Base-by-base conservation (phyloP, 2,113 vertebrate genomes). In the Zosterops pallidus region DNA sequence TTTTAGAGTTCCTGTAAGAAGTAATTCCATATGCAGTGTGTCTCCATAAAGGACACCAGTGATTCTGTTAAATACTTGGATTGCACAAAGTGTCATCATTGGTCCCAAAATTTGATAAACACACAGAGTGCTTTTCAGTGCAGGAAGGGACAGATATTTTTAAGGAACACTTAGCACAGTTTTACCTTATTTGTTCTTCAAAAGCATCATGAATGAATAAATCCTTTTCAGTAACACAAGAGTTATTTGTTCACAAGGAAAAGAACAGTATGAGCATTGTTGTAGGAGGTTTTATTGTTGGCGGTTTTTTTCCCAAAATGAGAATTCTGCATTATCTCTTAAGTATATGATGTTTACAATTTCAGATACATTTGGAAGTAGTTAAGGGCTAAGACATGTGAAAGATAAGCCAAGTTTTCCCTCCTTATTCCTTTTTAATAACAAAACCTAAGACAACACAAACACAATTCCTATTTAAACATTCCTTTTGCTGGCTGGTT, bases 301-400 rank as follows among this genome's bases (percentile, higher is more conserved):
- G 8, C 0, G 0, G 1, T 24, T 46, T 67, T 33, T 31, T 39
- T 14, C 37, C 28, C 52, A 19, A 60, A 39, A 64, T 24, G 3
- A 75, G 13, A 56, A 15, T 18, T 60, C 46, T 68, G 19, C 21
- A 29, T 78, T 71, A 31, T 9, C 24, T 44, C 7, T 6, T 2
- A 25, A 53, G 28, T 33, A 33, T 41, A 28, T 33, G 37, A 53
- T 64, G 9, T n/a, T 84, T 53, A 71, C 41, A 33, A 14, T 83
- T 80, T 72, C 42, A 65, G 35, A 33, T 17, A 26, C 49, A 50
- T 69, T 81, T 53, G 24, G 10, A 77, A 77, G 59, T 26, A 74
- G 33, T 81, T 91, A 41, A 69, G 86, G 39, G 23, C 77, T 31
- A 42, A 76, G 53, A 47, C n/a, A 44, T 11, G 6, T 37, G 37